phyloP scores from a whole-genome alignment of 1,140 invertebrate genomes.

The Grapholita molesta region DNA sequence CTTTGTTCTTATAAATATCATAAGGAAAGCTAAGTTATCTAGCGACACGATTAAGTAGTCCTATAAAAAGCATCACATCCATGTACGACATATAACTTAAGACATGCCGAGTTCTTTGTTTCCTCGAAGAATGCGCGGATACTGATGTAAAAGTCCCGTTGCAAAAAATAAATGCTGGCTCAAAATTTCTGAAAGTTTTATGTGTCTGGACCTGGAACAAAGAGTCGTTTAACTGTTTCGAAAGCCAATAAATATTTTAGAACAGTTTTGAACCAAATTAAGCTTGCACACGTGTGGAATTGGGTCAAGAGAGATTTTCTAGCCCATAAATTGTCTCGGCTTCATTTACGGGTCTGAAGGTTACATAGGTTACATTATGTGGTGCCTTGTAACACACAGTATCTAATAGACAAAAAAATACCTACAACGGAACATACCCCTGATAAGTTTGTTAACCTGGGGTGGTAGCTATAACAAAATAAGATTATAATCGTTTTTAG shows the following conservation, averaged over 20 bases:
- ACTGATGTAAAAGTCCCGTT: slow-evolving; percentile 34
- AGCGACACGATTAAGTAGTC: too few relatives aligned
- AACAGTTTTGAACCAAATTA: slow-evolving; percentile 31
- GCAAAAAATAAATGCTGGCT: slow-evolving; percentile 41
- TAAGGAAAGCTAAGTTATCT: too few relatives aligned
- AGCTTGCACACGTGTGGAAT: slow-evolving; percentile 45
- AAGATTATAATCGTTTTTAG: too few relatives aligned
- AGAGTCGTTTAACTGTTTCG: slow-evolving; percentile 53
- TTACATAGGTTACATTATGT: too few relatives aligned
- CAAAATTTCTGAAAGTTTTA: slow-evolving; percentile 53
- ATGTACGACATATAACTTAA: background rate
- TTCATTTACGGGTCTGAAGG: background rate
- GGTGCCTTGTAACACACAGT: too few relatives aligned
- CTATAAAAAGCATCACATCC: too few relatives aligned
- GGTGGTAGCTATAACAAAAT: too few relatives aligned
- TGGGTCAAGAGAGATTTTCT: slow-evolving; percentile 35
- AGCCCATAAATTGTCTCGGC: background rate
- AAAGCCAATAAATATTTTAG: slow-evolving; percentile 42
- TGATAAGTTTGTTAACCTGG: too few relatives aligned
- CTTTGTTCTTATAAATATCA: too few relatives aligned
- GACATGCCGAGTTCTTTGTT: background rate
- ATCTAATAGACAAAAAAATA: too few relatives aligned
- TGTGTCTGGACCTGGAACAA: slow-evolving; percentile 57
- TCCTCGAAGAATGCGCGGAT: background rate
- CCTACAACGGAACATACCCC: too few relatives aligned